Base-by-base conservation (phyloP, 53 echinoderm and acorn worm genomes). In the Holothuria leucospilota region DNA sequence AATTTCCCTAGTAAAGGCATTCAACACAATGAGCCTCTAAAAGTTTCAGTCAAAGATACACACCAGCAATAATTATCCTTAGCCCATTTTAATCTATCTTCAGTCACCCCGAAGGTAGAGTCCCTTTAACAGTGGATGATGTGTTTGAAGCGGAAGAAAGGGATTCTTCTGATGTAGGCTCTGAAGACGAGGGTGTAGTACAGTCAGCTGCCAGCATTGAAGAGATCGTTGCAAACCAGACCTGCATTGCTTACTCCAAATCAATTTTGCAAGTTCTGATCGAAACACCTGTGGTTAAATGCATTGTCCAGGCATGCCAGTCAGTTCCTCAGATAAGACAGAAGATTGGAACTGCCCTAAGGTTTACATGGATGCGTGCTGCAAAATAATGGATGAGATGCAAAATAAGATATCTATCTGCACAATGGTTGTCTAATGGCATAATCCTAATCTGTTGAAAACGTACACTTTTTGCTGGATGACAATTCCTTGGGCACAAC, bases 181-280 rank as follows among this genome's bases (percentile, higher is more conserved):
- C 68, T 68, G 68, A 68, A 68, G 26, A 68, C 18, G 68, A 68
- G 26, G 68, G 29, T 68, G 68, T 29, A 68, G 34, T 20, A 29
- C 28, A n/a, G 34, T 68, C 68, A 68, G 68, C 28, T 28, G 68
- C 68, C 68, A 68, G 29, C 26, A 64, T 64, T 64, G 65, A 28
- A 28, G 68, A 68, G 5, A 68, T 68, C 34, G 68, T 34, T 29
- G 4, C 28, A 68, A 29, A 68, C 29, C 68, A 68, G 68, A 68
- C 68, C 28, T 68, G 68, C 68, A 68, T 68, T 8, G 68, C 68
- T 3, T 68, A 68, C 11, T 68, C 68, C 15, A 68, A 18, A 68
- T 68, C 28, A 14, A 28, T 68, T 0, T 6, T 68, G 29, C 68
- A 68, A 68, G 29, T 68, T 68, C 26, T 68, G 34, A 16, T 18